Evolutionary conservation across 2,113 vertebrate genomes (phyloP).

Genomic region (Carassius gibelio): DNA sequence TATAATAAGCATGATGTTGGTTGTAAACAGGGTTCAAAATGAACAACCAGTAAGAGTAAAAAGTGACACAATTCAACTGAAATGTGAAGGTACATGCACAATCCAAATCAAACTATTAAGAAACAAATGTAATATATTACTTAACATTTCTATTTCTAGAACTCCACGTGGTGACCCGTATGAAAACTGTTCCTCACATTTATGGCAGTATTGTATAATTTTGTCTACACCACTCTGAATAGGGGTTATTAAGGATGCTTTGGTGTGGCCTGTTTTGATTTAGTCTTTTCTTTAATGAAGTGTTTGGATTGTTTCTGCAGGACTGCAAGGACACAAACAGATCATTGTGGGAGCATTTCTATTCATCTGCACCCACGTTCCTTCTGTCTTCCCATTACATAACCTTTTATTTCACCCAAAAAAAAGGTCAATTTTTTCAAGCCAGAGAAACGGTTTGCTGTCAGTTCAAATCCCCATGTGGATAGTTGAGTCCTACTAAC

Average conservation of each 20-base stretch:
- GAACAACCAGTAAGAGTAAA: too few species aligned
- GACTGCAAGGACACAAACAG: neutral
- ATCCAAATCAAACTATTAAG: too few species aligned
- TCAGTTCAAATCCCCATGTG: neutral
- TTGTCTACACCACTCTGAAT: neutral
- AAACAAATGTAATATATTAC: too few species aligned
- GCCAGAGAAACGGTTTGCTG: neutral
- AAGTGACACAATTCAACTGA: too few species aligned
- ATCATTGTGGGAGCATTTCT: conserved; percentile 20
- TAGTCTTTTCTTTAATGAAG: conserved; percentile 37
- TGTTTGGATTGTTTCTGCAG: conserved; percentile 15
- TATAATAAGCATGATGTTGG: too few species aligned
- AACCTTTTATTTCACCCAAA: neutral
- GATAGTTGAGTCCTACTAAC: neutral
- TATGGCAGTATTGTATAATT: neutral
- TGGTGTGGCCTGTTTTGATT: conserved; percentile 26
- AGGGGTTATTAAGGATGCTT: neutral
- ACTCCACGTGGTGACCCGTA: too few species aligned
- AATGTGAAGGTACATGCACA: too few species aligned
- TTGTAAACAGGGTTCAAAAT: too few species aligned
- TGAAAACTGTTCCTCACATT: too few species aligned
- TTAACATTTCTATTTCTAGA: too few species aligned
- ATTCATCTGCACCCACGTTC: neutral
- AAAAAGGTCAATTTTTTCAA: neutral
- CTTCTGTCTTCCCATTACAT: conserved; percentile 8